Evolutionary conservation across 2,888 invertebrate genomes (phyloP), one percentile per base, ranked within the genome.

Genomic region (Drosophila quasianomalipes): DNA sequence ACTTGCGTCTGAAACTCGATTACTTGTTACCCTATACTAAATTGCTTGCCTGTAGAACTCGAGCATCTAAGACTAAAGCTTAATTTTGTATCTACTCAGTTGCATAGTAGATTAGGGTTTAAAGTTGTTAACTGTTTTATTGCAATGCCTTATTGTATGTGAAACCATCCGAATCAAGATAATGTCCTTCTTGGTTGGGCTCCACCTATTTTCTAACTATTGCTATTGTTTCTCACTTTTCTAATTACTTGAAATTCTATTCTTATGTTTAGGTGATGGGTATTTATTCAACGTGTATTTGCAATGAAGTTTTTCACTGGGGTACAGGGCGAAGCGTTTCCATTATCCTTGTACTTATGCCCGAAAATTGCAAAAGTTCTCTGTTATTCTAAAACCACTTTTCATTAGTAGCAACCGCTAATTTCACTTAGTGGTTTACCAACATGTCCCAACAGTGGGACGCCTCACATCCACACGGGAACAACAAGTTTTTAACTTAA

Each of bases 321-420:
- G 51, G 35, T 55, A 69, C 14, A 41, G 55, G 58, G 64, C 55
- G 35, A 54, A 37, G 35, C 44, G 51, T 51, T 60, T 54, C 70
- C 70, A 69, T 85, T 72, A 81, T 76, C 60, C 70, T 70, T 63
- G 70, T 76, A 63, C 57, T 76, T 67, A 51, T 76, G 58, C 47
- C 63, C 77, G 61, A 81, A 78, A 71, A 81, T 76, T 59, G 61
- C 61, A 68, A 82, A 83, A 83, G 76, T 88, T 88, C 73, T 64
- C n/a, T 63, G 68, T 65, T 58, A 62, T 53, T 47, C 68, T 28
- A 53, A 74, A 86, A 87, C 77, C 83, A 90, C 86, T 85, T 90
- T 85, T 85, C 91, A 86, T 86, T 89, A 89, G 88, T 76, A 90
- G 76, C 79, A 90, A 90, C 86, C 86, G 85, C 91, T 86, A 90